Conservation (phyloP, 2,888 invertebrate genomes). For the Archips crataeganus region DNA sequence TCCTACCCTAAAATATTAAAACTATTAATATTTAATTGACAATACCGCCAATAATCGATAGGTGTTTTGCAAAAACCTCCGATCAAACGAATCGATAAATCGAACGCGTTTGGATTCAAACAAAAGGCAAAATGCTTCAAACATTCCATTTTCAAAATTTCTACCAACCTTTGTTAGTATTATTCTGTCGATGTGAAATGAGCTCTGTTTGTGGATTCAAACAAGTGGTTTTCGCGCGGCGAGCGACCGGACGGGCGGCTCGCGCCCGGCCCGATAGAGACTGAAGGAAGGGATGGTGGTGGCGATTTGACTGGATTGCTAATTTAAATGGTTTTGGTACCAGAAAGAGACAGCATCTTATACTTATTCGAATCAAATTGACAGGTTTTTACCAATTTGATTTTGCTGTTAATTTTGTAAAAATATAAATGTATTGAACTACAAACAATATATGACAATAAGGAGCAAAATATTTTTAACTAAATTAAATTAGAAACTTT, state of each 20-base stretch:
- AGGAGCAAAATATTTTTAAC: no score
- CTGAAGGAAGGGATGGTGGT: constrained; percentile 17
- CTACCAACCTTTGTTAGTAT: constrained; percentile 27
- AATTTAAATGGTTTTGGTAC: neutral
- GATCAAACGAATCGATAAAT: constrained; percentile 21
- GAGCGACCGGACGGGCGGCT: constrained; percentile 35
- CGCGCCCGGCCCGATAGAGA: constrained; percentile 10
- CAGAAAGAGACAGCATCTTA: neutral
- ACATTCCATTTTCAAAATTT: constrained; percentile 40
- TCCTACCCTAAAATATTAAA: neutral
- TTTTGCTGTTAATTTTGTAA: no score
- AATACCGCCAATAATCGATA: neutral
- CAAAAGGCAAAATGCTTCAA: constrained; percentile 16
- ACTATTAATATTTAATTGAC: neutral
- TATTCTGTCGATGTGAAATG: constrained; percentile 30
- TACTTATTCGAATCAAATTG: no score
- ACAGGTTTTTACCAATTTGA: no score
- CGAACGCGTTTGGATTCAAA: constrained; percentile 11
- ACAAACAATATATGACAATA: no score
- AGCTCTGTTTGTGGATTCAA: constrained; percentile 18
- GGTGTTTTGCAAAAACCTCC: neutral
- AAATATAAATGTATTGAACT: no score
- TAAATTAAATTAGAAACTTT: no score
- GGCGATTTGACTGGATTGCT: constrained; percentile 27
- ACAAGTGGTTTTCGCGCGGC: constrained; percentile 40